These are phyloP conservation scores for Holotrichia oblita DNA, from an alignment of 1,140 invertebrate genomes.

Conservation along the genomic window DNA sequence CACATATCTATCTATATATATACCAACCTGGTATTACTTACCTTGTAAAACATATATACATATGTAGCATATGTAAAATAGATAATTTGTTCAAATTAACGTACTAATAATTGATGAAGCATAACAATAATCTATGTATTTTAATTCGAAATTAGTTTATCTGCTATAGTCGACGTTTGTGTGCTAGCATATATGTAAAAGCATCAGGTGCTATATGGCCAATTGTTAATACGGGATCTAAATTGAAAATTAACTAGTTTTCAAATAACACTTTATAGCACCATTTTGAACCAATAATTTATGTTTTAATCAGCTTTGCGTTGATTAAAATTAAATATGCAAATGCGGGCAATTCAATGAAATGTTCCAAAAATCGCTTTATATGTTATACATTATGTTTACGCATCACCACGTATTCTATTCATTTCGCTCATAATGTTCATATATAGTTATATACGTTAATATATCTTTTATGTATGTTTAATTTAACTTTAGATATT, in stretches of 20 bases:
- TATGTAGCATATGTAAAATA: no score
- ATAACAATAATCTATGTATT: neutral
- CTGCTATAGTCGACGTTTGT: neutral
- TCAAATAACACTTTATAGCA: slow-evolving; percentile 15
- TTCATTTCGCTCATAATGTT: neutral
- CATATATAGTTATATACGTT: neutral
- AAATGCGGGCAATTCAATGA: slow-evolving; percentile 24
- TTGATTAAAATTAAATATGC: slow-evolving; percentile 37
- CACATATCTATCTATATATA: no score
- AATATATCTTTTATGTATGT: neutral
- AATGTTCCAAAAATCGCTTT: slow-evolving; percentile 18
- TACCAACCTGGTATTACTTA: no score
- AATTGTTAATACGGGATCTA: slow-evolving; percentile 19
- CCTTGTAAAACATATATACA: neutral
- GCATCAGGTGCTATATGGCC: slow-evolving; percentile 3
- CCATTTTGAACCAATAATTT: slow-evolving; percentile 18
- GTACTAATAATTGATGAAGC: no score
- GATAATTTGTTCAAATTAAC: neutral
- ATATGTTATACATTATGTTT: slow-evolving; percentile 23
- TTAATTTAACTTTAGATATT: neutral
- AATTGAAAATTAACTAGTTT: slow-evolving; percentile 34
- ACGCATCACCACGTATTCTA: slow-evolving; percentile 27
- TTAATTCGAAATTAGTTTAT: neutral
- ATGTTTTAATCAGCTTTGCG: slow-evolving; percentile 31
- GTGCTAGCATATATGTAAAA: neutral